Conservation (phyloP, 2,888 invertebrate genomes). For the Macrophya annulata region DNA sequence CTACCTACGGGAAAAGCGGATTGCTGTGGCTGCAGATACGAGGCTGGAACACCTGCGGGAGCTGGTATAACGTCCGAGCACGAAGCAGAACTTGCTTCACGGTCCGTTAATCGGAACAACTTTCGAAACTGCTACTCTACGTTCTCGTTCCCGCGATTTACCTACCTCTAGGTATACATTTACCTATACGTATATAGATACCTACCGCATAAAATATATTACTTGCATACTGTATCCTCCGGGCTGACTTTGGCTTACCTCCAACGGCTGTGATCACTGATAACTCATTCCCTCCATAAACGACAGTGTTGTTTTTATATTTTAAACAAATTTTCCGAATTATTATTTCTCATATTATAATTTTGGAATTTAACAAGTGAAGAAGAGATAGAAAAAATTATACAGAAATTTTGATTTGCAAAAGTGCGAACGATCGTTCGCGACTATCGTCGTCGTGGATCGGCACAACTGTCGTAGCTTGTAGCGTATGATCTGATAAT, state of each 20-base stretch:
- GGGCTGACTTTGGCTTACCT: background rate
- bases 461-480: background rate
- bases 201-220: background rate
- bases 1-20: background rate
- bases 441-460: background rate
- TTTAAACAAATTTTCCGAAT: background rate
- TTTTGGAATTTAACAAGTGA: too few relatives aligned
- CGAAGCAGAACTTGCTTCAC: slow-evolving; percentile 43
- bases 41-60: slow-evolving; percentile 24
- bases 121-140: slow-evolving; percentile 41
- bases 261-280: background rate
- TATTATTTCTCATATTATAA: background rate
- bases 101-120: slow-evolving; percentile 46
- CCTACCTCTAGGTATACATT: background rate
- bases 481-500: background rate
- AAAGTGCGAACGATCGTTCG: background rate
- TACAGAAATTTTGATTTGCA: background rate
- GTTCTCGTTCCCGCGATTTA: slow-evolving; percentile 38
- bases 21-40: slow-evolving; percentile 26
- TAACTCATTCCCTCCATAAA: background rate
- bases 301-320: background rate
- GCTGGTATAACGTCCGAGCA: slow-evolving; percentile 10
- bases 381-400: too few relatives aligned
- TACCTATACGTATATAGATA: background rate
- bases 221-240: background rate